phyloP scores from a whole-genome alignment of 2,888 invertebrate genomes.

The Odontomyia ornata region DNA sequence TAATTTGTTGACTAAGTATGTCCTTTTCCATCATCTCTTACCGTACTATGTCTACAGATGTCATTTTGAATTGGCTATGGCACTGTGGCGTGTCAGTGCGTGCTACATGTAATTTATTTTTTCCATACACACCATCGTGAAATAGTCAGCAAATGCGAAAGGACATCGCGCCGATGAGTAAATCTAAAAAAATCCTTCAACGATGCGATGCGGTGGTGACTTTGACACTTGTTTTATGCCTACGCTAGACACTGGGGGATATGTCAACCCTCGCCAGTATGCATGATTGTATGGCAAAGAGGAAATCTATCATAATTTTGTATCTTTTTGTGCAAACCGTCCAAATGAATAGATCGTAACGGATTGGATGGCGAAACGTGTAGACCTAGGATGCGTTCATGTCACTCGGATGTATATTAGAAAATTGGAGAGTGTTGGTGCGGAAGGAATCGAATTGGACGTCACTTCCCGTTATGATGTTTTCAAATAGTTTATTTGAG shows the following conservation, averaged over 20 bases:
- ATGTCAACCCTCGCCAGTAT: constrained; percentile 21
- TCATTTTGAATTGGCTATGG: constrained; percentile 33
- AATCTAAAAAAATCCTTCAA: constrained; percentile 28
- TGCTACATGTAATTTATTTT: constrained; percentile 42
- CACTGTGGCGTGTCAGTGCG: constrained; percentile 43
- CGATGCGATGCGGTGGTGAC: constrained; percentile 24
- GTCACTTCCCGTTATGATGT: constrained; percentile 46
- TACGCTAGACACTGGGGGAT: constrained; percentile 14
- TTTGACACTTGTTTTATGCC: constrained; percentile 41
- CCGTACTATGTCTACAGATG: constrained; percentile 11
- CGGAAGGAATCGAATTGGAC: constrained; percentile 64
- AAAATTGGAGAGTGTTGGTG: constrained; percentile 63
- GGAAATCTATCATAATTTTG: constrained; percentile 42
- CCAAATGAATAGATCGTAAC: constrained; percentile 37
- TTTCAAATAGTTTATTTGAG: constrained; percentile 8
- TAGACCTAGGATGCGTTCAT: constrained; percentile 50
- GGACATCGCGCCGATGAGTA: constrained; percentile 20
- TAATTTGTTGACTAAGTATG: constrained; percentile 35
- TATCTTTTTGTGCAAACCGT: constrained; percentile 41
- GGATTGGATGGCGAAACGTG: constrained; percentile 51
- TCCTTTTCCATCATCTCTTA: constrained; percentile 15
- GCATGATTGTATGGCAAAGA: background rate
- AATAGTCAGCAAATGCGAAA: background rate
- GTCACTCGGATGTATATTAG: constrained; percentile 50
- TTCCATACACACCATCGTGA: background rate